phyloP scores from a whole-genome alignment of 2,888 invertebrate species.

The Leptopterna dolabrata region DNA sequence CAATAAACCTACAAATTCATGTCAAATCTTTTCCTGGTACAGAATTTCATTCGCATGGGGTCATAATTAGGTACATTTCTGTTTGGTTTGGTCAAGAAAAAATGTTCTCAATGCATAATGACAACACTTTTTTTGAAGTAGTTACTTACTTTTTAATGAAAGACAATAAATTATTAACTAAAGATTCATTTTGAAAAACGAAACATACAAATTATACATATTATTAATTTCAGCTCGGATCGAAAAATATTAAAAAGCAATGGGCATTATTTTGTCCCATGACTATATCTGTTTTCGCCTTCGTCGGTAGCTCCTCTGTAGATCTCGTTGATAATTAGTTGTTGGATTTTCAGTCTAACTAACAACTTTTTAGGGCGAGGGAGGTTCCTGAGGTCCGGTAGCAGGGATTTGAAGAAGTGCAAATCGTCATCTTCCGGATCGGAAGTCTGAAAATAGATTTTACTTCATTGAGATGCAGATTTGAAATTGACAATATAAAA shows the following conservation, averaged over 20 bases:
- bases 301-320: conserved; percentile 9
- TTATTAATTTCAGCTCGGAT: too few species aligned
- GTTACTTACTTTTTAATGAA: too few species aligned
- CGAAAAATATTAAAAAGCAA: neutral
- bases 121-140: too few species aligned
- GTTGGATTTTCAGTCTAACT: conserved; percentile 55
- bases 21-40: too few species aligned
- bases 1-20: too few species aligned
- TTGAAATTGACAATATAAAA: neutral
- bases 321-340: conserved; percentile 47
- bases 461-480: neutral
- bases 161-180: too few species aligned
- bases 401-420: conserved; percentile 57
- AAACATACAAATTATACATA: too few species aligned
- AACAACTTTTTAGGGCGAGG: conserved; percentile 51
- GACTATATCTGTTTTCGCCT: neutral
- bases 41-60: too few species aligned
- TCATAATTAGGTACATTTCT: too few species aligned
- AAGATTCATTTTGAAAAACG: too few species aligned
- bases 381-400: conserved; percentile 56
- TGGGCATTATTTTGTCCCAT: neutral
- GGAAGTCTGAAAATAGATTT: conserved; percentile 14
- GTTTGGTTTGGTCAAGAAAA: too few species aligned
- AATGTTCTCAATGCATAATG: too few species aligned
- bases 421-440: conserved; percentile 56